These are phyloP conservation scores for Chrysina gloriosa DNA, from an alignment of 2,888 invertebrate species.

Conservation along the genomic window DNA sequence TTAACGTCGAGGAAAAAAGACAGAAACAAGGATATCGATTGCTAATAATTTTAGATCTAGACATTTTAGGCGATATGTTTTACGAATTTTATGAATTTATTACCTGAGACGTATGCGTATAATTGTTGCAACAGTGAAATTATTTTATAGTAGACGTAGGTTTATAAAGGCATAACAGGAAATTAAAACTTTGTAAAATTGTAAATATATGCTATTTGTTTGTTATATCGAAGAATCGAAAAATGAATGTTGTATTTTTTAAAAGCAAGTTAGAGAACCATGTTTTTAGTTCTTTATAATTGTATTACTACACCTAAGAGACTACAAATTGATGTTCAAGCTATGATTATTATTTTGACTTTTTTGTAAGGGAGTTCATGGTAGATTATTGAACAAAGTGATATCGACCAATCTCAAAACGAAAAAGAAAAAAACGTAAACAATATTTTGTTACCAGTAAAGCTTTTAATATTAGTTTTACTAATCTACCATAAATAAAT, in stretches of 20 bases:
- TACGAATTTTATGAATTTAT: conserved; percentile 1
- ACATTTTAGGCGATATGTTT: conserved; percentile 9
- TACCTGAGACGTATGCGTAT: conserved; percentile 1
- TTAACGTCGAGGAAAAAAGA: not conserved
- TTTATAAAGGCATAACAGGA: conserved; percentile 10
- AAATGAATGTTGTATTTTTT: conserved; percentile 6
- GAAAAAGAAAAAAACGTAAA: too few species aligned
- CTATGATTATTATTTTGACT: too few species aligned
- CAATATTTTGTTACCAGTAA: not conserved
- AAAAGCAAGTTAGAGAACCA: not conserved
- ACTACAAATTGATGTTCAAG: too few species aligned
- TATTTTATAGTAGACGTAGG: conserved; percentile 22
- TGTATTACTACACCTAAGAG: too few species aligned
- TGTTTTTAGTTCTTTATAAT: not conserved
- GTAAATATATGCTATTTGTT: conserved; percentile 30
- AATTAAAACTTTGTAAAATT: conserved; percentile 15
- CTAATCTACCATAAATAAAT: conserved; percentile 23
- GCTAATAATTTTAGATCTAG: too few species aligned
- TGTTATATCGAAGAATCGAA: not conserved
- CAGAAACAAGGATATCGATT: not conserved
- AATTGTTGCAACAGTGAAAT: conserved; percentile 19
- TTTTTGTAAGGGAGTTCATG: conserved; percentile 9
- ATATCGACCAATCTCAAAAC: conserved; percentile 22
- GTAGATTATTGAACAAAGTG: conserved; percentile 6
- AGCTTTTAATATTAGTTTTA: conserved; percentile 4